These are phyloP conservation scores for Resseliella maxima DNA, from an alignment of 2,888 invertebrate species.

Conservation along the genomic window DNA sequence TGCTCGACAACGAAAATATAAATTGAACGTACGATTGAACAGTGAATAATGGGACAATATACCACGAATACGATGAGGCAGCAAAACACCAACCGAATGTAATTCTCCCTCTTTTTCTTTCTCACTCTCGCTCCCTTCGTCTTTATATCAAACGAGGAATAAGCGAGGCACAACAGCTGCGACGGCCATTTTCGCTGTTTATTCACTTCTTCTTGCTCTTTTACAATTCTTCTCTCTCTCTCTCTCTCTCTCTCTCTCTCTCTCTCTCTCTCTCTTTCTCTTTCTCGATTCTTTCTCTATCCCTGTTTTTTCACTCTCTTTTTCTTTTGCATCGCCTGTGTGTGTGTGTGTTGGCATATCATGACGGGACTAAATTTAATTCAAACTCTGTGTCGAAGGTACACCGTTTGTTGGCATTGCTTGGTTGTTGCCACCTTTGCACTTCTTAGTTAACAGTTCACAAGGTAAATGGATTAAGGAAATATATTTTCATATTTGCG, in stretches of 20 bases:
- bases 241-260: background rate
- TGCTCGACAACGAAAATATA: background rate
- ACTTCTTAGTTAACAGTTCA: conserved; percentile 42
- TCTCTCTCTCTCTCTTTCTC: background rate
- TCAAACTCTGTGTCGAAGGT: background rate
- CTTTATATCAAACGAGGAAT: background rate
- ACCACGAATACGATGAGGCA: conserved; percentile 10
- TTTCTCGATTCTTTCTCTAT: background rate
- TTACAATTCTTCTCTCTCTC: background rate
- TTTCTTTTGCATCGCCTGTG: background rate
- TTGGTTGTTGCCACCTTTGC: background rate
- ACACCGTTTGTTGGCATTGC: background rate
- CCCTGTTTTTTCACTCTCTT: background rate
- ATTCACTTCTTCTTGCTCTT: too few species aligned
- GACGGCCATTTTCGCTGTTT: conserved; percentile 53
- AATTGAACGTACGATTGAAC: conserved; percentile 45
- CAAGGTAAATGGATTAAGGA: conserved; percentile 38
- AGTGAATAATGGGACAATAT: conserved; percentile 42
- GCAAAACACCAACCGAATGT: background rate
- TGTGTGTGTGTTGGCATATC: background rate
- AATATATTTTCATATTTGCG: conserved; percentile 51
- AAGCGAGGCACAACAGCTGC: conserved; percentile 43
- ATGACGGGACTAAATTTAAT: background rate
- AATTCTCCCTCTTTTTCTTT: too few species aligned
- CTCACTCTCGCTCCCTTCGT: too few species aligned